Base-by-base conservation (phyloP, 2,888 invertebrate genomes). In the Anagyrus pseudococci region DNA sequence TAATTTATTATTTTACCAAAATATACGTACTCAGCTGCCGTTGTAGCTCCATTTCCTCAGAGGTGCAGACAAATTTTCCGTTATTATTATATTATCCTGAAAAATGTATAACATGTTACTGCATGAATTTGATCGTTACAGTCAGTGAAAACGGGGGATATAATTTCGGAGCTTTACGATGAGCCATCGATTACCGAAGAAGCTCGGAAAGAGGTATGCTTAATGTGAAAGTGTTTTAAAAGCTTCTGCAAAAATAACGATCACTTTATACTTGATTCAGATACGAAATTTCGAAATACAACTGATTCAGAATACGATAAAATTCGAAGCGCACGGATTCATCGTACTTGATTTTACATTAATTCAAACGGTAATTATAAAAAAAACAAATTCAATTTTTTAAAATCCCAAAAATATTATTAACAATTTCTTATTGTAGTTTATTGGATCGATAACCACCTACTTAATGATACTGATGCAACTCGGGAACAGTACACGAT, bases 91-190 rank as follows among this genome's bases (percentile, higher is more conserved):
- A 4, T 41, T 41, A 4, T 13, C 8, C 33, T 33, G 6, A 33
- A 7, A 8, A 33, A 33, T 33, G 13, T 33, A 8, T 33, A 33
- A 33, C 33, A 33, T 33, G 33, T 33, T 8, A 8, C 6, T 33
- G 33, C 13, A 33, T 33, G 33, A 8, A 8, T 23, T 10, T 46
- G 20, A 1, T 3, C 15, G 19, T 58, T 62, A n/a, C 57, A 77
- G 76, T 71, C 72, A 0, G 56, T 60, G 1, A 64, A 62, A 40
- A 73, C 71, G 10, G 77, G 75, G 4, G 69, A 74, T 4, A 69
- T 77, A 6, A 68, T 77, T 15, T 73, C 72, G 46, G 71, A 75
- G 48, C 54, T 77, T n/a, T 72, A 76, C 57, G 70, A 75, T 56
- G 71, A 72, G 25, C 72, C 75, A 4, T 68, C 68, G 10, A 68